Conservation (phyloP, 1,140 invertebrate genomes). For the Hirudo medicinalis region DNA sequence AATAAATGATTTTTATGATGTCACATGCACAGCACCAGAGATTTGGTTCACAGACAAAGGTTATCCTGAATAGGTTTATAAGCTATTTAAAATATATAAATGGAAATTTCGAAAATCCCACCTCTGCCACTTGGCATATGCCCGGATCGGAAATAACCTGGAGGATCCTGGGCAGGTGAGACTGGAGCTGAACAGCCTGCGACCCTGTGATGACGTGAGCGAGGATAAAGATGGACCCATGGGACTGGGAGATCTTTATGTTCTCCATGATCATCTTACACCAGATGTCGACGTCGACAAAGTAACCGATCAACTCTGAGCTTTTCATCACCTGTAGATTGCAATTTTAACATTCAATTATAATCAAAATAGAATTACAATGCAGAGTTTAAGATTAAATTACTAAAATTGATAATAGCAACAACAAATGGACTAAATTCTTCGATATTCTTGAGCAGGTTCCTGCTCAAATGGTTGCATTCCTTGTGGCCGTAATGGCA, state of each 20-base stretch:
- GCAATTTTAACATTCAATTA: not conserved
- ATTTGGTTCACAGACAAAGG: not conserved
- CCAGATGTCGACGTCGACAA: conserved; percentile 45
- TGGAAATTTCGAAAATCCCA: conserved; percentile 18
- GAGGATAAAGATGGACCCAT: conserved; percentile 32
- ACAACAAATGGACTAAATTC: too few species aligned
- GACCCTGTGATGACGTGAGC: conserved; percentile 32
- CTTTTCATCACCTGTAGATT: conserved; percentile 43
- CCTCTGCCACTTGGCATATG: conserved; percentile 34
- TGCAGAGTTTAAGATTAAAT: too few species aligned
- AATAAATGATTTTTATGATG: too few species aligned
- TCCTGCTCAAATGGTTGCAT: too few species aligned
- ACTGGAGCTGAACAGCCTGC: conserved; percentile 24
- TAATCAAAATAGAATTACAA: not conserved
- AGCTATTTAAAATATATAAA: too few species aligned
- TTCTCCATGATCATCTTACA: conserved; percentile 30
- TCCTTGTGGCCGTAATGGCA: too few species aligned
- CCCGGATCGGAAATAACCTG: conserved; percentile 28
- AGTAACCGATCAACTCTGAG: conserved; percentile 57
- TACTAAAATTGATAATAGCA: too few species aligned
- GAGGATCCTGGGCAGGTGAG: conserved; percentile 29
- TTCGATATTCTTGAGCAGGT: too few species aligned
- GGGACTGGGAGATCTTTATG: conserved; percentile 29
- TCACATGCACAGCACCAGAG: too few species aligned
- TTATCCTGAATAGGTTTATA: conserved; percentile 6